Conservation (phyloP, 2,113 vertebrate species). For the Isichthys henryi region DNA sequence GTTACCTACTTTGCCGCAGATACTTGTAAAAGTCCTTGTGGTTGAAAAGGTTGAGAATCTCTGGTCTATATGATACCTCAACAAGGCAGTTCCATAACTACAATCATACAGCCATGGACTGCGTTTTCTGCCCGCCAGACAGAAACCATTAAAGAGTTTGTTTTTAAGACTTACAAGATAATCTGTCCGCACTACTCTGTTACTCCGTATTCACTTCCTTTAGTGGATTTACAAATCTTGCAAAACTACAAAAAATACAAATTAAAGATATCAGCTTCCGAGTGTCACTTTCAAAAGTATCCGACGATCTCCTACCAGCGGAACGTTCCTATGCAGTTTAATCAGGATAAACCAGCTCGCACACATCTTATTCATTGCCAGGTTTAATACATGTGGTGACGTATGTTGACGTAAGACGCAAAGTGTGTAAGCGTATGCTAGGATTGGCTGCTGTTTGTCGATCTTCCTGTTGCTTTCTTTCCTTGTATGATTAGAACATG, state of each 20-base stretch:
- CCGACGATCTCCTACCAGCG: background rate
- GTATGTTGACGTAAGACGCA: no score
- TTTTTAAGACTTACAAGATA: background rate
- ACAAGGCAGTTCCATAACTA: background rate
- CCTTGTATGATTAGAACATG: no score
- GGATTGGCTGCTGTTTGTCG: no score
- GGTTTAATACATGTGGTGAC: no score
- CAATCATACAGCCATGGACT: background rate
- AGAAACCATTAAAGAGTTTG: background rate
- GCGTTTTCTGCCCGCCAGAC: background rate
- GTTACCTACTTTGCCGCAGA: background rate
- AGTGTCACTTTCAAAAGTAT: background rate
- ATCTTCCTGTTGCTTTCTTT: no score
- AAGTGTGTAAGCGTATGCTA: no score
- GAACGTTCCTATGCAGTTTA: no score
- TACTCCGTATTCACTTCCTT: background rate
- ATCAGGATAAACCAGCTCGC: no score
- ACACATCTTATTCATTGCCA: no score
- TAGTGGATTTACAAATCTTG: background rate
- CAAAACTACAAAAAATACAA: background rate
- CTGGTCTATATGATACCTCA: background rate
- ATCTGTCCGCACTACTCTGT: background rate
- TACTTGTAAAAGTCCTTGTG: background rate
- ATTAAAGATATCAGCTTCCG: background rate
- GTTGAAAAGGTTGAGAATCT: background rate